Evolutionary conservation across 2,113 vertebrate species (phyloP), one percentile per base, ranked within the genome.

Genomic region (Charadrius vociferus): DNA sequence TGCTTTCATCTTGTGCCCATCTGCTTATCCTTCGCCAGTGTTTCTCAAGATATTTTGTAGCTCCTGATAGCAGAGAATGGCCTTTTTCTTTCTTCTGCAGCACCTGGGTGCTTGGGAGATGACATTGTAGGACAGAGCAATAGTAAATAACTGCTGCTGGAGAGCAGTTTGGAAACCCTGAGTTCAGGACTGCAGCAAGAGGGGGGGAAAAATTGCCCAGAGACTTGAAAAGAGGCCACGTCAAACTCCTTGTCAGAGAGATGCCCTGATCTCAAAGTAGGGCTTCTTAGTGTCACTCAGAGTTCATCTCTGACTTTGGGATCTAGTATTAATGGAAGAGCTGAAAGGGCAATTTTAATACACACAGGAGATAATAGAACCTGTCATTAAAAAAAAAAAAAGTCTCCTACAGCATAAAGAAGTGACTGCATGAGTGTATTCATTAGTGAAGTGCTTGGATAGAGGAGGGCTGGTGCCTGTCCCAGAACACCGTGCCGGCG

Each of bases 1-100:
- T 88, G 55, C 95, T 96, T 93, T 96, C 68, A 81, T 93, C 93
- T 95, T 18, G 4, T 68, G 77, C 78, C 87, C 81, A 87, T 91
- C 81, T 89, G 67, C 55, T 94, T 81, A 81, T 71, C 67, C 37
- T 66, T 88, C 1, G 0, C 45, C 21, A 19, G 2, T 55, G 70
- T 90, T 91, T 37, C 50, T 89, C 16, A 37, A 52, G 68, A 10
- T 65, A 24, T 68, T 85, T 87, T 30, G 34, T 82, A 80, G 23
- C 53, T 85, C 36, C 73, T 10, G 39, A 41, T 93, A 85, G 61
- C 13, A 13, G 50, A 87, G 93, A 86, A 82, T 7, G 52, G 71
- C 53, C 78, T 95, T 67, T 50, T 93, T 8, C 73, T 95, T 70
- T 90, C 71, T 74, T 84, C 36, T 73, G 43, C 45, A 45, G 83